These are phyloP conservation scores for Lasioglossum lativentre DNA, from an alignment of 2,888 invertebrate genomes.

Conservation along the genomic window DNA sequence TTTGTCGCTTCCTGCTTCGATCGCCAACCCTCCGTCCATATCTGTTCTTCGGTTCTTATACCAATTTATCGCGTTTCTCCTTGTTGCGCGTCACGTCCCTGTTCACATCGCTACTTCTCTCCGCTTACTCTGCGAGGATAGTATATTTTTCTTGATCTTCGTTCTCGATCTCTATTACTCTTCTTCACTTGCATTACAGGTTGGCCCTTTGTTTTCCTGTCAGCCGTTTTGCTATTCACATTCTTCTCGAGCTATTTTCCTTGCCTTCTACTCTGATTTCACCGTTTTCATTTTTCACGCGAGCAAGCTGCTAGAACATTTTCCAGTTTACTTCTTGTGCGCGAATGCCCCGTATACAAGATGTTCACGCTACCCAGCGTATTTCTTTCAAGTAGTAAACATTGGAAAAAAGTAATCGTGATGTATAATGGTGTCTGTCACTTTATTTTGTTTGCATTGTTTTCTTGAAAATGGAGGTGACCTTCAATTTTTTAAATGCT, in stretches of 20 bases:
- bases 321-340: no score
- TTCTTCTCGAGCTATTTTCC: neutral
- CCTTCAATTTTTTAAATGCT: no score
- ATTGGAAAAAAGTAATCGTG: no score
- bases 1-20: neutral
- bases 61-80: conserved; percentile 2
- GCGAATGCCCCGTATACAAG: no score
- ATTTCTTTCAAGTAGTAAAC: no score
- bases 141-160: conserved; percentile 7
- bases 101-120: neutral
- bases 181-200: neutral
- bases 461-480: no score
- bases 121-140: neutral
- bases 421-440: no score
- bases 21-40: neutral
- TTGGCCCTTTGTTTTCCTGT: neutral
- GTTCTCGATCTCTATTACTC: neutral
- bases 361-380: no score
- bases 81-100: neutral
- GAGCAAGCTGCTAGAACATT: neutral
- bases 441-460: no score
- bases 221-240: neutral
- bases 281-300: neutral
- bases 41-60: conserved; percentile 6
- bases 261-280: neutral